A percentile compares a stretch with the other conserved stretches of the same genome.
phyloP scores from a whole-genome alignment of 2,113 vertebrate species.

The Lipotes vexillifer region DNA sequence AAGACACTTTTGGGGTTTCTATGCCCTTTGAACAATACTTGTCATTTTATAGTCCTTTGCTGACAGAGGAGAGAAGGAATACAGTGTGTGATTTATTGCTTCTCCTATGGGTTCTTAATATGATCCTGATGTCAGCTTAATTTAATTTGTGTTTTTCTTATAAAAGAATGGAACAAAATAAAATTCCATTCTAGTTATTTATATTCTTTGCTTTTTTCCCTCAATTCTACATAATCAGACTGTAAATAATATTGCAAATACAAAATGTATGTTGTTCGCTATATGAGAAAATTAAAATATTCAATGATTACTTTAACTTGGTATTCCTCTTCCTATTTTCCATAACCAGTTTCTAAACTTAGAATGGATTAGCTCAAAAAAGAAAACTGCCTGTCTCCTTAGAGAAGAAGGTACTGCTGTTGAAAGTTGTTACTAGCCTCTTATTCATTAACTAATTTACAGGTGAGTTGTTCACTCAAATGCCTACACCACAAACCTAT shows the following conservation, averaged over 20 bases:
- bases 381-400: not conserved
- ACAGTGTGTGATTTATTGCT: not conserved
- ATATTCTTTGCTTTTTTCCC: not conserved
- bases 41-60: not conserved
- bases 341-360: not conserved
- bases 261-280: not conserved
- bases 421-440: not conserved
- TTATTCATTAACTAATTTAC: not conserved
- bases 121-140: constrained; percentile 24
- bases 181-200: constrained; percentile 17
- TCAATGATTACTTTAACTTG: not conserved
- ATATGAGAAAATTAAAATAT: not conserved
- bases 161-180: constrained; percentile 27
- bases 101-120: not conserved
- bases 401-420: not conserved
- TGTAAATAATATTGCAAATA: constrained; percentile 14
- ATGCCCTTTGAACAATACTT: not conserved
- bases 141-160: not conserved
- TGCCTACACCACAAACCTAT: not conserved
- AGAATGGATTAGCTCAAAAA: not conserved
- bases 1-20: not conserved
- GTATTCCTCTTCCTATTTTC: not conserved
- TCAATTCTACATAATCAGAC: not conserved
- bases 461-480: not conserved
- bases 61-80: not conserved